phyloP scores from a whole-genome alignment of 2,797 vertebrate genomes.

The Loriculus beryllinus region DNA sequence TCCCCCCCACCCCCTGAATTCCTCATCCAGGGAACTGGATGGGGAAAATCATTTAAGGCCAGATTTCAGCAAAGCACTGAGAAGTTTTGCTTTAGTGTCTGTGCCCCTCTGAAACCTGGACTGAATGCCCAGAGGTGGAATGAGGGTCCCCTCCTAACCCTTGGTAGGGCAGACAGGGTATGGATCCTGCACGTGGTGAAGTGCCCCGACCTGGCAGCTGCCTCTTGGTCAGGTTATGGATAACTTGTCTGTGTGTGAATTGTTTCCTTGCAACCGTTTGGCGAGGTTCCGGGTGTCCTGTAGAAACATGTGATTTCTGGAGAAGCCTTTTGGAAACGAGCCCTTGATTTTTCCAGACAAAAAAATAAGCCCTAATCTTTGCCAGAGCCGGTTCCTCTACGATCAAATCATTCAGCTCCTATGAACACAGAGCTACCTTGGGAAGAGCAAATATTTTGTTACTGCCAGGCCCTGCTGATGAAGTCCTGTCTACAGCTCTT shows the following conservation, averaged over 20 bases:
- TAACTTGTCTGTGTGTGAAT: background rate
- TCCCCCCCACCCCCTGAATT: background rate
- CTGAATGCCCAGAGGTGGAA: background rate
- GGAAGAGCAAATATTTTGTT: background rate
- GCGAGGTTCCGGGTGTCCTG: background rate
- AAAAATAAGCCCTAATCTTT: background rate
- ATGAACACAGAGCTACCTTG: background rate
- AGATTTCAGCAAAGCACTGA: background rate
- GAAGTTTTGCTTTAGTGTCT: background rate
- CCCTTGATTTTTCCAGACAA: background rate
- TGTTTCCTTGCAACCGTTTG: background rate
- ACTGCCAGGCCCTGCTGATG: background rate
- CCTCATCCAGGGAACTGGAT: background rate
- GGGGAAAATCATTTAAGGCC: background rate
- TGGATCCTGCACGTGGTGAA: too few relatives aligned
- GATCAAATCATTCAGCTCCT: background rate
- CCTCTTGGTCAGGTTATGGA: background rate
- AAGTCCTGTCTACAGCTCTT: background rate
- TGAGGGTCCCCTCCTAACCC: background rate
- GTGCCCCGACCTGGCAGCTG: background rate
- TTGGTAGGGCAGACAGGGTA: background rate
- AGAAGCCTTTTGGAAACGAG: background rate
- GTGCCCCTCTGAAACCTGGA: background rate
- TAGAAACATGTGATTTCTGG: background rate
- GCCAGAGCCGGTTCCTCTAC: background rate